phyloP scores from a whole-genome alignment of 2,888 invertebrate genomes.

The Sipha maydis region DNA sequence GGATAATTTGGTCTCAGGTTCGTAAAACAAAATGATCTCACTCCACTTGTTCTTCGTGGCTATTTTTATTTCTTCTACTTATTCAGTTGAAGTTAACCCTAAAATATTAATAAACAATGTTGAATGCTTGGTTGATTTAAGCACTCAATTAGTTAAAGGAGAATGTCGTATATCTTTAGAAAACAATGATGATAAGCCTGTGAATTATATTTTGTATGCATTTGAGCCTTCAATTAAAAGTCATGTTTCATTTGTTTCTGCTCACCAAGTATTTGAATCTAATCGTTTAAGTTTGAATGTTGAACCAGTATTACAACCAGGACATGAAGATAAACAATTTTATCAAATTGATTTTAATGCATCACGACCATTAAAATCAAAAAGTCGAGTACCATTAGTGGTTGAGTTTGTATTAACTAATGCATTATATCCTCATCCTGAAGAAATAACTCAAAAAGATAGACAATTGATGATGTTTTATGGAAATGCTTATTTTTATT shows the following conservation, averaged over 20 bases:
- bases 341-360: conserved; percentile 59
- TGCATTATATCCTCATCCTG: conserved; percentile 84
- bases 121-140: conserved; percentile 86
- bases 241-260: conserved; percentile 57
- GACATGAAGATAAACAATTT: conserved; percentile 54
- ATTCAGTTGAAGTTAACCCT: conserved; percentile 67
- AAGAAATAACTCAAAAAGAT: conserved; percentile 89
- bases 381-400: conserved; percentile 50
- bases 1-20: conserved; percentile 57
- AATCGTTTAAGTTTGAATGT: conserved; percentile 55
- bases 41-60: conserved; percentile 28
- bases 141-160: conserved; percentile 89
- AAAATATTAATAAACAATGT: conserved; percentile 80
- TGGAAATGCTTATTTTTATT: conserved; percentile 85
- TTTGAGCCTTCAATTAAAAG: conserved; percentile 57
- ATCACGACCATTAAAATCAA: conserved; percentile 47
- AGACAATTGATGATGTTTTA: conserved; percentile 90
- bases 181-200: conserved; percentile 80
- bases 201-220: conserved; percentile 77
- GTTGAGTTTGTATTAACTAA: conserved; percentile 82
- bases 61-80: conserved; percentile 40
- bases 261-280: conserved; percentile 51
- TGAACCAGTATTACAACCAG: conserved; percentile 36
- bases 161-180: conserved; percentile 82
- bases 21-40: conserved; percentile 56